Base-by-base conservation (phyloP, 2,888 invertebrate species). In the Scaptomyza tumidula region DNA sequence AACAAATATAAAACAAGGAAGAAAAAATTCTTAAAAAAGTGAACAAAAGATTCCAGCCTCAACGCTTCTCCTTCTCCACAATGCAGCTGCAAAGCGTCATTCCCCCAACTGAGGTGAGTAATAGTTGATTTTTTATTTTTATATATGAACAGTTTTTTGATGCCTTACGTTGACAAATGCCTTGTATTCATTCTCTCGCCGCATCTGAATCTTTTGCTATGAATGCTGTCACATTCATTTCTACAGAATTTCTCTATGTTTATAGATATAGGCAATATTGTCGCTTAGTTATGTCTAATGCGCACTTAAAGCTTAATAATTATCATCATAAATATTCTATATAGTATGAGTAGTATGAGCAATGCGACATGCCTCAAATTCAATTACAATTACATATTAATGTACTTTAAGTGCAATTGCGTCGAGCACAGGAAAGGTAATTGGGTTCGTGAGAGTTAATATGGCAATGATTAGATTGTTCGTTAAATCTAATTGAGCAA, bases 91-190 rank as follows among this genome's bases (percentile, higher is more conserved):
- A 56, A 55, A 59, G 63, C 75, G 64, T 77, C 70, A 82, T 71
- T 63, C 52, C 57, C 55, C 37, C 41, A 60, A 43, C 39, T 37
- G 57, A 85, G 83, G 83, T 83, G 88, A 83, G 83, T 83, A 81
- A 73, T 62, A 54, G 9, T 45, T 14, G 3, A 24, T 2, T 29
- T 43, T 35, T 33, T 24, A 10, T 29, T 16, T 14, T 35, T 33
- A 44, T 35, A 31, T 13, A n/a, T 2, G 19, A 31, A 53, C 6
- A 11, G 13, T 19, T n/a, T 6, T 19, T 4, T 44, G 19, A 37
- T 58, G 19, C 45, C 61, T 33, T 13, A 33, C 11, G 0, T 62
- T 6, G 14, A 33, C 24, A 46, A 43, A 53, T 67, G 58, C 55
- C 67, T 67, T 45, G 67, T 50, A 45, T 2, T 10, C 33, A 45